Evolutionary conservation across 2,113 vertebrate species (phyloP).

Genomic region (crab-eating macaque (Macaca fascicularis)): T2T-MFA8v1.1 NC_088375.1:53505001-53505500

Average conservation of each 20-base stretch:
- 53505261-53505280: background rate
- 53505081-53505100: background rate
- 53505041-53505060: background rate
- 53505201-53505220: background rate
- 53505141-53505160: background rate
- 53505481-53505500: background rate
- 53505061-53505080: background rate
- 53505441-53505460: background rate
- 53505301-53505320: background rate
- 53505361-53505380: background rate
- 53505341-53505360: background rate
- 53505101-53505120: background rate
- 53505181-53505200: background rate
- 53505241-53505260: background rate
- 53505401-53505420: background rate
- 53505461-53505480: background rate
- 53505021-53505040: background rate
- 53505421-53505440: background rate
- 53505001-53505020: background rate
- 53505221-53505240: background rate
- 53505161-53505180: background rate
- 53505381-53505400: background rate
- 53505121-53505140: background rate
- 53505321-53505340: background rate
- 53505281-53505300: background rate